Evolutionary conservation across 2,113 vertebrate species (phyloP).

Genomic region (Bubalus kerabau): DNA sequence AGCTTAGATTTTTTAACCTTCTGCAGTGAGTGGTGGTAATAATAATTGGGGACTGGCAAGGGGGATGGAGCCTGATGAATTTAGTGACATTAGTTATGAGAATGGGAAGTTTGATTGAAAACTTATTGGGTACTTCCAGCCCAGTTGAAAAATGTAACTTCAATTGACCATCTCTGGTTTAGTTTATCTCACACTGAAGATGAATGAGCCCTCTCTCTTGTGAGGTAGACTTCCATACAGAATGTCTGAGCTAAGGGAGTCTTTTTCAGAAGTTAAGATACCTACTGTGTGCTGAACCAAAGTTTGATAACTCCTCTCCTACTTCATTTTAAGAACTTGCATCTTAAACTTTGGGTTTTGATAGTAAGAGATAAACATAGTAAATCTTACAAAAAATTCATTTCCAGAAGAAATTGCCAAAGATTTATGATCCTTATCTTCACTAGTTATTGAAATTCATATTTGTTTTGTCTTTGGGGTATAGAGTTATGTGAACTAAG

Average conservation of each 20-base stretch:
- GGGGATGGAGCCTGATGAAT: not conserved
- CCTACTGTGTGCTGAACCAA: not conserved
- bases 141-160: not conserved
- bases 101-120: not conserved
- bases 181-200: not conserved
- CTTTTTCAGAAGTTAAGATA: not conserved
- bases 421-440: conserved; percentile 43
- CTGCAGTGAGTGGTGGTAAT: not conserved
- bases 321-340: not conserved
- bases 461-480: conserved; percentile 37
- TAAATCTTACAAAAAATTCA: conserved; percentile 44
- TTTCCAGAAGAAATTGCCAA: conserved; percentile 39
- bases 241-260: not conserved
- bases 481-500: conserved; percentile 42
- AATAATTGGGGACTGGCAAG: not conserved
- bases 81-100: not conserved
- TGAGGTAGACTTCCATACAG: not conserved
- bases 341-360: conserved; percentile 3
- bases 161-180: not conserved
- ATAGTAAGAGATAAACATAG: conserved; percentile 19
- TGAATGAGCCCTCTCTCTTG: not conserved
- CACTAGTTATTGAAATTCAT: conserved; percentile 50
- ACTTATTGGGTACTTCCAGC: not conserved
- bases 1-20: not conserved
- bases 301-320: not conserved